Evolutionary conservation across 1,140 invertebrate genomes (phyloP).

Genomic region (Dolichoris vasculosae): DNA sequence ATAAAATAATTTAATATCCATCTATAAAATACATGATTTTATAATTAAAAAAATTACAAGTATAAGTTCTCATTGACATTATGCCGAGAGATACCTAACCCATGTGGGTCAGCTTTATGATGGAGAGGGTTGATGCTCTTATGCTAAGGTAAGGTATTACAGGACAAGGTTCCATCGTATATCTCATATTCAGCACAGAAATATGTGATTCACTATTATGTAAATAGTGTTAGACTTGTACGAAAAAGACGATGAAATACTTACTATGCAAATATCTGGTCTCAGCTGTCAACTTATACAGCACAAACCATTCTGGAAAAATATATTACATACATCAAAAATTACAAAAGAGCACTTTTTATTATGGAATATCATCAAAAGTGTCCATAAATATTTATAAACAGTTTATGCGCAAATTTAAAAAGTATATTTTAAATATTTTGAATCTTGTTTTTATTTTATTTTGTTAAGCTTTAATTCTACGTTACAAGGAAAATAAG

Average conservation of each 20-base stretch:
- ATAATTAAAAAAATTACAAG: no score
- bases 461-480: neutral
- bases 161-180: neutral
- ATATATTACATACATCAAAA: neutral
- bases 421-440: neutral
- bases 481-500: neutral
- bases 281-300: neutral
- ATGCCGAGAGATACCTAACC: neutral
- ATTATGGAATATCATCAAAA: neutral
- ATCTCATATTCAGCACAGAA: neutral
- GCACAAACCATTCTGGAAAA: neutral
- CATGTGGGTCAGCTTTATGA: neutral
- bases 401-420: neutral
- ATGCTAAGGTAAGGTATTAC: neutral
- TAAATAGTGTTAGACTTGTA: neutral
- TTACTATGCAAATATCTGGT: constrained; percentile 9
- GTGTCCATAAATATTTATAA: neutral
- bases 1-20: no score
- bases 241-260: neutral
- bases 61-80: neutral
- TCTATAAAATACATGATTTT: no score
- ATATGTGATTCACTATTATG: constrained; percentile 1
- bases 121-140: neutral
- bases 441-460: neutral
- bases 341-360: neutral